phyloP scores from a whole-genome alignment of 2,888 invertebrate genomes.

The Eilema griseolum region DNA sequence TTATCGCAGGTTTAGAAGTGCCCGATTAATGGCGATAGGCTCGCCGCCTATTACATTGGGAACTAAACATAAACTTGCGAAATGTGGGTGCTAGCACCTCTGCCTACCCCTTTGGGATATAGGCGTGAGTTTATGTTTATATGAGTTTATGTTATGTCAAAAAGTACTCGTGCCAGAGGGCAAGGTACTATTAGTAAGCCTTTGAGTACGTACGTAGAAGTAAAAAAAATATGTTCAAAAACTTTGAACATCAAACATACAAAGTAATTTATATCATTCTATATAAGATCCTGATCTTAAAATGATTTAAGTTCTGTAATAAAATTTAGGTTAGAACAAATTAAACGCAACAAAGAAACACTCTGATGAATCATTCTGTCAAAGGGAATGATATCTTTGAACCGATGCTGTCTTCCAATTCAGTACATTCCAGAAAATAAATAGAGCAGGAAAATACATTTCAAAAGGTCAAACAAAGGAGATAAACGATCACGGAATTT shows the following conservation, averaged over 20 bases:
- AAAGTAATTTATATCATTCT: neutral
- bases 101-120: no score
- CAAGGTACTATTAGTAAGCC: neutral
- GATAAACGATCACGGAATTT: neutral
- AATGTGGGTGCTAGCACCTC: no score
- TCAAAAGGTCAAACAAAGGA: slow-evolving; percentile 10
- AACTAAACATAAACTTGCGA: no score
- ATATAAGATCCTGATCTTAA: neutral
- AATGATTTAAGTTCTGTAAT: neutral
- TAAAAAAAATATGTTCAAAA: no score
- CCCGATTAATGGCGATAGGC: no score
- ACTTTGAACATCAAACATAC: neutral
- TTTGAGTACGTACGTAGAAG: neutral
- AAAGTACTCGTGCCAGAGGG: neutral
- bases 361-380: neutral
- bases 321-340: neutral
- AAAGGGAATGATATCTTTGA: slow-evolving; percentile 9
- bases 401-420: neutral
- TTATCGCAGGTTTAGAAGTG: no score
- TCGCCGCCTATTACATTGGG: no score
- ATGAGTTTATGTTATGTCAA: no score
- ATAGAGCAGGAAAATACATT: slow-evolving; percentile 8
- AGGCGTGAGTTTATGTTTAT: no score
- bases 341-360: neutral
- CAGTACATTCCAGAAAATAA: neutral